phyloP scores from a whole-genome alignment of 2,113 vertebrate species.

The Microtus richardsoni region DNA sequence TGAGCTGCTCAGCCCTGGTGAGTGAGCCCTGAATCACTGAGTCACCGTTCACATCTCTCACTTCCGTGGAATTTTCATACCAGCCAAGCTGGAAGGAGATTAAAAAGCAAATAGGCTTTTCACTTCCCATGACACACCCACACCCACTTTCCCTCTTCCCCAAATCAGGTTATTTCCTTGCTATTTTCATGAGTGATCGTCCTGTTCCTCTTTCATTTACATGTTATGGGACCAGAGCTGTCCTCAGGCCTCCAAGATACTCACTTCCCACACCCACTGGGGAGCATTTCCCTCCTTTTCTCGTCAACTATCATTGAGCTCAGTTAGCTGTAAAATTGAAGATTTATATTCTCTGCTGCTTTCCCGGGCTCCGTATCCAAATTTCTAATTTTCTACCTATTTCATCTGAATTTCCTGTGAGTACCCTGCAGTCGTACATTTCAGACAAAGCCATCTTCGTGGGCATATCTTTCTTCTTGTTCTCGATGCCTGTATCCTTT shows the following conservation, averaged over 20 bases:
- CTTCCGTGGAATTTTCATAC: background rate
- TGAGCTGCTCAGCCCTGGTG: no score
- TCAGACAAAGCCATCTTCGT: conserved; percentile 1
- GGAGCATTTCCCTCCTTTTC: background rate
- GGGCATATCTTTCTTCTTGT: background rate
- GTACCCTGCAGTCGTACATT: background rate
- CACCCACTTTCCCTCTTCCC: background rate
- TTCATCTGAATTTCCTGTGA: conserved; percentile 22
- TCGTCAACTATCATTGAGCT: background rate
- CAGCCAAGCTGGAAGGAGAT: background rate
- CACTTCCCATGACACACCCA: background rate
- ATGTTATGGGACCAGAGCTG: background rate
- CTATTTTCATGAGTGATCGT: background rate
- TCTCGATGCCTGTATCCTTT: background rate
- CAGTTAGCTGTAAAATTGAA: conserved; percentile 16
- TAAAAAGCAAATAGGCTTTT: background rate
- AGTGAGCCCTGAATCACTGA: background rate
- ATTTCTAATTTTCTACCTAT: conserved; percentile 32
- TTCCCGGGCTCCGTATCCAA: background rate
- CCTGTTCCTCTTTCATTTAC: background rate
- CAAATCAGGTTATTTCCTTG: background rate
- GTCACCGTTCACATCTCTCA: background rate
- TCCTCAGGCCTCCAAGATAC: background rate
- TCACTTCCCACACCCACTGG: background rate
- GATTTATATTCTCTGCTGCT: conserved; percentile 21